phyloP scores from a whole-genome alignment of 2,797 vertebrate genomes.

The Muraenolepis orangiensis region DNA sequence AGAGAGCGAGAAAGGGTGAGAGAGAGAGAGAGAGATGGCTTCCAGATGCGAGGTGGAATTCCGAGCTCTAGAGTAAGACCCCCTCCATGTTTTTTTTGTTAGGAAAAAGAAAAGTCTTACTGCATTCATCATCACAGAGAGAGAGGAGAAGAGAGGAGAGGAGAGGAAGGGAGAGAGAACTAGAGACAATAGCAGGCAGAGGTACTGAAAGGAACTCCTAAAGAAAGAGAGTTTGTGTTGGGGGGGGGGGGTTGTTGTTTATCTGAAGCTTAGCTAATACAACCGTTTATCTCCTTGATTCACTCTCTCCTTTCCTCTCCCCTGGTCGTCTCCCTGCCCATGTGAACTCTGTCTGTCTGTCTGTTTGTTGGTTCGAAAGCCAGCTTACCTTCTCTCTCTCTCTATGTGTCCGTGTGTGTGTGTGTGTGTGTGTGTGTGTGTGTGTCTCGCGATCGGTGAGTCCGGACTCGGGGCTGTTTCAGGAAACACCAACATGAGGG shows the following conservation, averaged over 20 bases:
- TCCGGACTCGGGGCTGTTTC: conserved; percentile 38
- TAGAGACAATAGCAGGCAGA: not conserved
- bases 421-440: not conserved
- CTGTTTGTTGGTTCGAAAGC: not conserved
- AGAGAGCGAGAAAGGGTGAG: not conserved
- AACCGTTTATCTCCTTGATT: not conserved
- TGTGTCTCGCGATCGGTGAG: conserved; percentile 8
- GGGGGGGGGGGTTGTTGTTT: not conserved
- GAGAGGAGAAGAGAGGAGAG: no score
- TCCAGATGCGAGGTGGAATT: no score
- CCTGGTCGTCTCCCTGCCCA: not conserved
- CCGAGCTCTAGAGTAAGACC: no score
- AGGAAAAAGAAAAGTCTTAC: no score
- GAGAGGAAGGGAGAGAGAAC: no score
- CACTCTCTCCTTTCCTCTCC: not conserved
- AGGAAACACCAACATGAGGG: conserved; percentile 63
- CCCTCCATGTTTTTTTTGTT: no score
- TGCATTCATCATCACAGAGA: no score
- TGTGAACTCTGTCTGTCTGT: not conserved
- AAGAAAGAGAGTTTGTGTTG: not conserved
- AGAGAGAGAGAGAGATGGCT: no score
- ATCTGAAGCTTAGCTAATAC: not conserved
- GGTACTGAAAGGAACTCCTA: not conserved
- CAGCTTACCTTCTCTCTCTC: not conserved
- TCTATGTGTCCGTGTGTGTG: no score